Evolutionary conservation across 64 coral and sea anemone species (phyloP), one percentile per base, ranked within the genome.

Genomic region (Platygyra sinensis): DNA sequence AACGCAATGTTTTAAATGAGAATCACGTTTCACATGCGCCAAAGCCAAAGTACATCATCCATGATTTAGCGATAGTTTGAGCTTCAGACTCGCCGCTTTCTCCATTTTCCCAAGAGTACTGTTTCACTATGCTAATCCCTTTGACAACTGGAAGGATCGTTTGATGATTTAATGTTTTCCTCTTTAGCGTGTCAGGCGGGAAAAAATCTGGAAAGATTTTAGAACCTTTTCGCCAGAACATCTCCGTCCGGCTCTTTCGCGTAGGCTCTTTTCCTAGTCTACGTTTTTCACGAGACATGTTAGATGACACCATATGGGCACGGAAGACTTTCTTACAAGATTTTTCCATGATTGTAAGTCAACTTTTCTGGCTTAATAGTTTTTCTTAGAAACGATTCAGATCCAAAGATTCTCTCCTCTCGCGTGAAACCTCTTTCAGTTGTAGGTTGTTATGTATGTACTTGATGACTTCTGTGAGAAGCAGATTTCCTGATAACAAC

Each of bases 181-280:
- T 67, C 65, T 69, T 69, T 69, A 11, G 65, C 65, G n/a, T 69
- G 65, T 69, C 22, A 27, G 65, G 65, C 22, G 65, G 65, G 65
- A 69, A 69, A 69, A 69, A 85, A 64, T 85, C 81, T 13, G 81
- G 81, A 51, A 85, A 39, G 29, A 85, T 85, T 67, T 72, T 69
- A 0, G 81, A 85, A 52, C 81, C 81, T 50, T 63, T 69, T 7
- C 11, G n/a, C 65, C 65, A 69, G n/a, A 24, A 27, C 65, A 69
- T 69, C 65, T 69, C 65, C 8, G 65, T 22, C 5, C 20, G 65
- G 25, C 65, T 69, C 25, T 27, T 69, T 24, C 22, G 65, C 6
- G 65, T 10, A 5, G 65, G 10, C 22, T 69, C 22, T 69, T 25
- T 69, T 46, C 7, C 7, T 27, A 69, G 6, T 69, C 25, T 24